Base-by-base conservation (phyloP, 2,113 vertebrate species). In the Bubalus kerabau region DNA sequence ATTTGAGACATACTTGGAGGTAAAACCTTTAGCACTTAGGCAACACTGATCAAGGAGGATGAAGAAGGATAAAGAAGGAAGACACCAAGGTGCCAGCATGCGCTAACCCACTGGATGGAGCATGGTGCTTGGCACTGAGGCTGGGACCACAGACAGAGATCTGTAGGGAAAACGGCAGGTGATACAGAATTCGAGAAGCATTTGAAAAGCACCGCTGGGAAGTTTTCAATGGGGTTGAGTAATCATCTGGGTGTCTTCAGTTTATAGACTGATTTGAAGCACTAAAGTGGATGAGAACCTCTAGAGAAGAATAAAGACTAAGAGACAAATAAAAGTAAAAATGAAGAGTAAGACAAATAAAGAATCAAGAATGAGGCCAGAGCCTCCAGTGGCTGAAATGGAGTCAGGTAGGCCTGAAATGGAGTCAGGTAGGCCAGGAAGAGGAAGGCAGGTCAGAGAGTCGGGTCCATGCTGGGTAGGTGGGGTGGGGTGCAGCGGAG, bases 401-500 rank as follows among this genome's bases (percentile, higher is more conserved):
- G 48, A 52, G 80, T 32, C 30, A 52, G 21, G 30, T 1, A 3
- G 74, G n/a, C 2, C 40, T 40, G 40, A 40, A 40, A 40, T 40
- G 40, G 14, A 52, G 80, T 32, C 30, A 52, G 21, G 30, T 1
- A 3, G 74, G n/a, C 2, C 1, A 23, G 80, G 21, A 17, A 0
- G 23, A 28, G 64, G 43, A 32, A 10, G 48, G 60, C 1, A 24
- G 19, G 16, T 11, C 46, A 0, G 36, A 16, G 36, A 2, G 12
- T 3, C 0, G 6, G 7, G 30, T 1, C 6, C 19, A 0, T 0
- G 19, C n/a, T 2, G 32, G 36, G 24, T 6, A 0, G 3, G 6
- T 1, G 24, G 24, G 14, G 23, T 0, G 24, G 60, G n/a, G 11
- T 4, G 7, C 1, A 3, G 30, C 1, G 1, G 30, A 32, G 14